These are phyloP conservation scores for Chironomus striatipennis DNA, from an alignment of 1,140 invertebrate species.

Conservation along the genomic window DNA sequence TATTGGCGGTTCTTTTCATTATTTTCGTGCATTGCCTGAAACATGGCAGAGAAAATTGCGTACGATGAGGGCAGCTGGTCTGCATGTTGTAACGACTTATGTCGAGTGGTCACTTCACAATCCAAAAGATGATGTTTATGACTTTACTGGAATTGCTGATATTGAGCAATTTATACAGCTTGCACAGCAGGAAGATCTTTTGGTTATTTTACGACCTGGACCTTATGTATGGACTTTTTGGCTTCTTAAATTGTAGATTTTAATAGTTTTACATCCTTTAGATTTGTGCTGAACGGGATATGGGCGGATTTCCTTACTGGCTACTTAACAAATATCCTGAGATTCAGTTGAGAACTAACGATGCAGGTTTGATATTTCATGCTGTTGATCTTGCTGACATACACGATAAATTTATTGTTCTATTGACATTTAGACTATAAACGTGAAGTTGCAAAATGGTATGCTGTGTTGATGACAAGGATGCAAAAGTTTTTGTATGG, in stretches of 20 bases:
- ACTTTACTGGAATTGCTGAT: constrained; percentile 61
- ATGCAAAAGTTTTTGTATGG: constrained; percentile 51
- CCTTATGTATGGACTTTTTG: constrained; percentile 46
- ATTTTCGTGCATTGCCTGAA: constrained; percentile 67
- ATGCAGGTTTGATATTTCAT: constrained; percentile 43
- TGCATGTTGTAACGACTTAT: constrained; percentile 68
- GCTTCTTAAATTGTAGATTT: not conserved
- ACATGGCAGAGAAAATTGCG: constrained; percentile 74
- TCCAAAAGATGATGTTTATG: constrained; percentile 54
- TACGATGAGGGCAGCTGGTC: constrained; percentile 73
- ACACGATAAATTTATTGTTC: constrained; percentile 23
- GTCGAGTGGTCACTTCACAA: constrained; percentile 89
- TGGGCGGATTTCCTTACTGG: constrained; percentile 78
- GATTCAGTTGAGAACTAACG: constrained; percentile 54
- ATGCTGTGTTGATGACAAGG: constrained; percentile 44
- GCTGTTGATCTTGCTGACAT: not conserved
- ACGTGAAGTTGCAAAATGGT: constrained; percentile 50
- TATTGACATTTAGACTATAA: constrained; percentile 41
- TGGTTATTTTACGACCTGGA: constrained; percentile 67
- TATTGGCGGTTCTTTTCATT: constrained; percentile 81
- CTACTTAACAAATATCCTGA: constrained; percentile 56
- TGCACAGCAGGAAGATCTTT: constrained; percentile 59
- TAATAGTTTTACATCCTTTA: not conserved
- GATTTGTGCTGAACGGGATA: constrained; percentile 64
- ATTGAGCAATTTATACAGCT: constrained; percentile 49